Base-by-base conservation (phyloP, 2,888 invertebrate species). In the Agrotis segetum region DNA sequence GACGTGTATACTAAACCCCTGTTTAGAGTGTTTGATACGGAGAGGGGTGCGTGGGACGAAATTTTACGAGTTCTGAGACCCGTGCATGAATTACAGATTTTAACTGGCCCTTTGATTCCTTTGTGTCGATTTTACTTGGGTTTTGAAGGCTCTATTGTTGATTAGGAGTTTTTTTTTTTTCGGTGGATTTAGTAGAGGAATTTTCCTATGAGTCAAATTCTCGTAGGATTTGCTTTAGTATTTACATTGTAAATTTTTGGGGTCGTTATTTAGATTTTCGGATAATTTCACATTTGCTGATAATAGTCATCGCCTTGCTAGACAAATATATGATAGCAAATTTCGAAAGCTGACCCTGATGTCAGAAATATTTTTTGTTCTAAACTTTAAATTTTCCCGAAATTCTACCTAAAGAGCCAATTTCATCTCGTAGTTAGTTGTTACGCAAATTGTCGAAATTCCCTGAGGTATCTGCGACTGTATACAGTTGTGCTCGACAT, bases 401-500 rank as follows among this genome's bases (percentile, higher is more conserved):
- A 70, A 63, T 53, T 24, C 50, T 56, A 65, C 17, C 19, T 52
- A 71, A 71, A 65, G 21, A 19, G 50, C 11, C 50, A 63, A 59
- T 58, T 77, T n/a, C 24, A 56, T 13, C 9, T 21, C 21, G 3
- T 44, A 69, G 67, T 55, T 70, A 79, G 86, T 1, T 67, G 56
- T 79, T 85, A 79, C 17, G 34, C 29, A 65, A 79, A 82, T 62
- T 64, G 76, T 73, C 82, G 49, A 47, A 73, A 68, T 79, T 68
- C 58, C 29, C 59, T 14, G 6, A 69, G 74, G 73, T 84, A 70
- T 62, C 84, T 82, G 85, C 79, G 21, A 74, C 89, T 83, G 56
- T 52, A 64, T 79, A 83, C 83, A 87, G 75, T 71, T 83, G 77
- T 77, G 82, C 74, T 78, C 77, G 77, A 74, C 65, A 59, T 69